A percentile compares a stretch with the other conserved stretches of the same genome.
These are phyloP conservation scores for Ambastaia sidthimunki DNA, from an alignment of 2,797 vertebrate genomes.

Conservation along the genomic window DNA sequence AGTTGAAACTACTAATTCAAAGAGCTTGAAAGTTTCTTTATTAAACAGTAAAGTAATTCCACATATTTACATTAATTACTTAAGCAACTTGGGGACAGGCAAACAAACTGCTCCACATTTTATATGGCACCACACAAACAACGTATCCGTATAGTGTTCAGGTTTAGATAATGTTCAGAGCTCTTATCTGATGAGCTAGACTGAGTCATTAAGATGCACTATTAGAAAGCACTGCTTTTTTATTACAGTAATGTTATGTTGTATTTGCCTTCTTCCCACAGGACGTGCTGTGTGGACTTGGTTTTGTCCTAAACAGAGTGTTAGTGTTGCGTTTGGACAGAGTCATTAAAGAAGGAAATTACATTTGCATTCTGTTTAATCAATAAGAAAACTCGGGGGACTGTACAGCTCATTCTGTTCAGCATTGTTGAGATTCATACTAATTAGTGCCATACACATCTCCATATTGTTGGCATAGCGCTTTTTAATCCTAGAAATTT, in stretches of 20 bases:
- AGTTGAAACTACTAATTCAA: slow-evolving; percentile 2
- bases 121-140: slow-evolving; percentile 19
- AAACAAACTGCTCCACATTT: not conserved
- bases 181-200: slow-evolving; percentile 36
- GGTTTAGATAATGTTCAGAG: slow-evolving; percentile 30
- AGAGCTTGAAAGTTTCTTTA: slow-evolving; percentile 16
- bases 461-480: slow-evolving; percentile 42
- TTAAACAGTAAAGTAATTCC: slow-evolving; percentile 16
- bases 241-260: slow-evolving; percentile 45
- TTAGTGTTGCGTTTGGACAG: slow-evolving; percentile 61
- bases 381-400: slow-evolving; percentile 58
- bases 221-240: slow-evolving; percentile 40
- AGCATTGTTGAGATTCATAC: slow-evolving; percentile 52
- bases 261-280: slow-evolving; percentile 45
- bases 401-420: slow-evolving; percentile 46
- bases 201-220: slow-evolving; percentile 44
- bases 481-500: slow-evolving; percentile 36
- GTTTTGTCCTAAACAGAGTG: slow-evolving; percentile 49
- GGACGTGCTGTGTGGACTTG: slow-evolving; percentile 41
- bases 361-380: slow-evolving; percentile 60
- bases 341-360: slow-evolving; percentile 63
- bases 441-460: slow-evolving; percentile 56
- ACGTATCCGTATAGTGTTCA: slow-evolving; percentile 8
- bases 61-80: slow-evolving; percentile 39
- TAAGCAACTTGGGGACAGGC: slow-evolving; percentile 28